Percentiles rank a stretch among this genome's conserved stretches.
Conservation (phyloP, 2,113 vertebrate genomes). For the Tichodroma muraria region DNA sequence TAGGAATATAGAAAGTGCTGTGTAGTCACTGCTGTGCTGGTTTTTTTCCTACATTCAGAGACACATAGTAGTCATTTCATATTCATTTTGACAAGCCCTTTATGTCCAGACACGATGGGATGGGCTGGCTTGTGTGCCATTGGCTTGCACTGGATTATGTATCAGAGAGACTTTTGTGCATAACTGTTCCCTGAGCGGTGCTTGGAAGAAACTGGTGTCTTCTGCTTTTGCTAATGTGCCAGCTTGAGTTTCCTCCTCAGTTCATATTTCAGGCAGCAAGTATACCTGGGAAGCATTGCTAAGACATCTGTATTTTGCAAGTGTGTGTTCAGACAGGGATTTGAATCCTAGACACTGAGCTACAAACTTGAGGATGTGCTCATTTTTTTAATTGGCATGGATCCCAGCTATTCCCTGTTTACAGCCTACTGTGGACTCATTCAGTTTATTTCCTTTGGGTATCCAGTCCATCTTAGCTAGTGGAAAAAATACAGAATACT, state of each 20-base stretch:
- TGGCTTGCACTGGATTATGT: conserved; percentile 10
- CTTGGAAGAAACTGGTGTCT: not conserved
- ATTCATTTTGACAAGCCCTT: conserved; percentile 55
- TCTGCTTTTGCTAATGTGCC: conserved; percentile 16
- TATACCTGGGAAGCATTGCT: not conserved
- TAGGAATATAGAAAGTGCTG: conserved; percentile 68
- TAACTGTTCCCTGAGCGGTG: not conserved
- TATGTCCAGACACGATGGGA: conserved; percentile 32
- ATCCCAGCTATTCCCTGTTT: not conserved
- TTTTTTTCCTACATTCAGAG: conserved; percentile 48
- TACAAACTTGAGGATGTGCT: not conserved
- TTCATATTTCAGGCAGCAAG: not conserved
- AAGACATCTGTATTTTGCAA: not conserved
- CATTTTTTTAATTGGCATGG: not conserved
- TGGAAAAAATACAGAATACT: not conserved
- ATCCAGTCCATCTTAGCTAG: not conserved
- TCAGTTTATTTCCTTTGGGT: not conserved
- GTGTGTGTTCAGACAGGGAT: not conserved
- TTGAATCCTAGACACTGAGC: not conserved
- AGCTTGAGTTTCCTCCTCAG: not conserved
- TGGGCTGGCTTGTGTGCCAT: not conserved
- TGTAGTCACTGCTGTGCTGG: conserved; percentile 53
- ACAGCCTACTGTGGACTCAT: not conserved
- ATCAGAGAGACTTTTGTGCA: not conserved
- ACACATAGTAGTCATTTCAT: conserved; percentile 34